These are phyloP conservation scores for Mactra quadrangularis DNA, from an alignment of 1,140 invertebrate species.

Conservation along the genomic window DNA sequence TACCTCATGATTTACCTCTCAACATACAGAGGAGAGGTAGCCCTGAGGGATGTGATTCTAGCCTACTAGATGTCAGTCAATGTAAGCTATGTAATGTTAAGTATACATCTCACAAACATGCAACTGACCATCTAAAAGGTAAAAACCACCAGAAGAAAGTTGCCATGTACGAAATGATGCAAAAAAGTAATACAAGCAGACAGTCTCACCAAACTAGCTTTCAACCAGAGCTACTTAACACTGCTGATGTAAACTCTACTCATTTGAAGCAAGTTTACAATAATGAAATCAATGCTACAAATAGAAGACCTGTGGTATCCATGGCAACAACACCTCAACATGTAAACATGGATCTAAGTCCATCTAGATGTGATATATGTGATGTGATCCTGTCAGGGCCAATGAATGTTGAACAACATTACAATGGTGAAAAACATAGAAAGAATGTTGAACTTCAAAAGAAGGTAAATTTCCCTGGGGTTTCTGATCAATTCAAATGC, in stretches of 20 bases:
- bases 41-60: neutral
- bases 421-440: slow-evolving; percentile 56
- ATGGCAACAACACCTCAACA: neutral
- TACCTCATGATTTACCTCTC: no score
- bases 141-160: slow-evolving; percentile 42
- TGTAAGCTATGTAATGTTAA: slow-evolving; percentile 40
- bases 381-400: slow-evolving; percentile 41
- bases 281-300: no score
- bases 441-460: slow-evolving; percentile 29
- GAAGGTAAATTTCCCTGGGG: neutral
- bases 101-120: slow-evolving; percentile 33
- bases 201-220: no score
- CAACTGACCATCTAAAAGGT: slow-evolving; percentile 41
- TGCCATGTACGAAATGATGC: neutral
- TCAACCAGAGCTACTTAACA: neutral
- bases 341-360: slow-evolving; percentile 54
- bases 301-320: neutral
- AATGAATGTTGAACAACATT: slow-evolving; percentile 45
- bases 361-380: slow-evolving; percentile 53
- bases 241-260: no score
- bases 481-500: no score
- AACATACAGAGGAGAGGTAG: no score
- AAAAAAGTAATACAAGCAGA: neutral
- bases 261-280: no score
- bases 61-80: no score